phyloP scores from a whole-genome alignment of 2,888 invertebrate genomes.

The Arrhopalites spinosus region DNA sequence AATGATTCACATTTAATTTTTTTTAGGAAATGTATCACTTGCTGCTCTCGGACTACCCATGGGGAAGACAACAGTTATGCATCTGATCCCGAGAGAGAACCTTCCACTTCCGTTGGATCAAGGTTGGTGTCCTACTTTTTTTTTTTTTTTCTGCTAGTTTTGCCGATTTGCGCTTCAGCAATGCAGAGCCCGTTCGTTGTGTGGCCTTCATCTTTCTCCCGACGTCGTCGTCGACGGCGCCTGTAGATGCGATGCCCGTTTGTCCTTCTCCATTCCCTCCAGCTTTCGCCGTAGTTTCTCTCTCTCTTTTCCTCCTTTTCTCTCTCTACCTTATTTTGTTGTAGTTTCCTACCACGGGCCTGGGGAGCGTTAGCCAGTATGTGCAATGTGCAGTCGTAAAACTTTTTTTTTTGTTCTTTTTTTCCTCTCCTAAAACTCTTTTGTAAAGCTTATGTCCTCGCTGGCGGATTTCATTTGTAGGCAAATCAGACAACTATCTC shows the following conservation, averaged over 20 bases:
- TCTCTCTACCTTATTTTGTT: not conserved
- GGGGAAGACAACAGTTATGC: slow-evolving; percentile 99
- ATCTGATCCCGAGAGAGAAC: slow-evolving; percentile 98
- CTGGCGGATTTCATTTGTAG: slow-evolving; percentile 12
- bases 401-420: not conserved
- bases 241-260: not conserved
- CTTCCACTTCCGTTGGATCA: slow-evolving; percentile 98
- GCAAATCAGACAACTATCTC: slow-evolving; percentile 11
- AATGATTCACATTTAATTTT: not conserved
- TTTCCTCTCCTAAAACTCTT: not conserved
- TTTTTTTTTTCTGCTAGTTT: not conserved
- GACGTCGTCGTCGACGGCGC: not conserved
- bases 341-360: not conserved
- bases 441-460: not conserved
- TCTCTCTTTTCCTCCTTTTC: not conserved
- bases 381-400: slow-evolving; percentile 6
- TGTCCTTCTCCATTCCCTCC: slow-evolving; percentile 2
- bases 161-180: not conserved
- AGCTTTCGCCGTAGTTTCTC: not conserved
- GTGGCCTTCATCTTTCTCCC: slow-evolving; percentile 2
- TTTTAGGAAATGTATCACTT: slow-evolving; percentile 81
- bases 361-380: slow-evolving; percentile 2
- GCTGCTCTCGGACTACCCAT: slow-evolving; percentile 95
- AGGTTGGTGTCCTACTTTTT: slow-evolving; percentile 65
- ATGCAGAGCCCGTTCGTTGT: not conserved